Conservation (phyloP, 2,113 vertebrate species). For the Rhineura floridana region DNA sequence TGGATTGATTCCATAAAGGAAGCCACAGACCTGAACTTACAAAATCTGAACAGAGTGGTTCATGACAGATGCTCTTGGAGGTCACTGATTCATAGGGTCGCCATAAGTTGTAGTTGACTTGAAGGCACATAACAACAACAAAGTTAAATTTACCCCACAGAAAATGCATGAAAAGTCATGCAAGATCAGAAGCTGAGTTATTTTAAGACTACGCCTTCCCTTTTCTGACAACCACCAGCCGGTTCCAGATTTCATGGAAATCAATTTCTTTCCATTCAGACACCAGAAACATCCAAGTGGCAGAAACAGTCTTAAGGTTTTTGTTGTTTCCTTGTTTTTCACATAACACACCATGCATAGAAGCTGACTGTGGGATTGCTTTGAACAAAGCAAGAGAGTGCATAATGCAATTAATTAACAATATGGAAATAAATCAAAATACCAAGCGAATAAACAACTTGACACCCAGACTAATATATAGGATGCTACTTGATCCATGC, state of each 20-base stretch:
- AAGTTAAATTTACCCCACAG: neutral
- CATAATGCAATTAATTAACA: neutral
- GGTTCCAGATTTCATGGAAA: neutral
- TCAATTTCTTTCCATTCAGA: neutral
- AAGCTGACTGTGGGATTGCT: neutral
- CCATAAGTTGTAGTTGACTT: too few species aligned
- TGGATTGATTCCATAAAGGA: too few species aligned
- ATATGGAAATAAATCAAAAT: constrained; percentile 16
- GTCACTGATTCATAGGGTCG: too few species aligned
- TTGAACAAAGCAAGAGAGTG: neutral
- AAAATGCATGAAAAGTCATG: neutral
- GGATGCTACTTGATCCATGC: constrained; percentile 13
- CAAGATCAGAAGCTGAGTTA: neutral
- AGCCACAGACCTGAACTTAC: too few species aligned
- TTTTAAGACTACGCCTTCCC: neutral
- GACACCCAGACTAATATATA: constrained; percentile 23
- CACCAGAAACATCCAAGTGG: neutral
- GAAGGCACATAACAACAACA: too few species aligned
- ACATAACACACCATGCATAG: neutral
- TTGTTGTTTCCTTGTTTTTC: neutral
- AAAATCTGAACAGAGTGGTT: too few species aligned
- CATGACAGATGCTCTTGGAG: too few species aligned
- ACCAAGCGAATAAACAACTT: neutral
- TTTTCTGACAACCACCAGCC: neutral
- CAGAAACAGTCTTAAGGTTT: neutral